These are phyloP conservation scores for Grammomys surdaster DNA, from an alignment of 2,113 vertebrate species.

Conservation along the genomic window DNA sequence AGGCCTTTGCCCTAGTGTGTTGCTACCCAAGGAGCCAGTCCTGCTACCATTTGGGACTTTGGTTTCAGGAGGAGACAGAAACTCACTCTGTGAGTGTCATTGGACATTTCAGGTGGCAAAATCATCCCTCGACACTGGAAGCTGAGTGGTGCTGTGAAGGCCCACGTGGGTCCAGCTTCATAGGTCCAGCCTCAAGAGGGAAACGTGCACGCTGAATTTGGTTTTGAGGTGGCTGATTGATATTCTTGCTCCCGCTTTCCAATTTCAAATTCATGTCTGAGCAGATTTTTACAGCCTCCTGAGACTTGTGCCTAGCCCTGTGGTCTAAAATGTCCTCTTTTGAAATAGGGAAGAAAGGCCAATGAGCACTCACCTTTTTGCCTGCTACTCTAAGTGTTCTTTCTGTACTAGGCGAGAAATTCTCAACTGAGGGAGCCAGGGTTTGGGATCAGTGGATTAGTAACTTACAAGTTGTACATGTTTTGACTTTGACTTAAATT, in stretches of 20 bases:
- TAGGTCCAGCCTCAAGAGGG: slow-evolving; percentile 53
- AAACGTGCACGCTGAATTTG: slow-evolving; percentile 55
- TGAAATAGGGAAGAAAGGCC: not conserved
- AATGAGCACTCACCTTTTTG: slow-evolving; percentile 61
- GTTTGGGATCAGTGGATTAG: slow-evolving; percentile 79
- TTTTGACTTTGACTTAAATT: slow-evolving; percentile 86
- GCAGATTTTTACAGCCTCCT: slow-evolving; percentile 25
- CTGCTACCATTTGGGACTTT: not conserved
- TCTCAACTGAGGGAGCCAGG: slow-evolving; percentile 64
- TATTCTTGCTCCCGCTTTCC: slow-evolving; percentile 57
- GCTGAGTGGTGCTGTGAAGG: not conserved
- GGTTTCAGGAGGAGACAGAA: not conserved
- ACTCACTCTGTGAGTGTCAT: not conserved
- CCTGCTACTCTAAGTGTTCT: slow-evolving; percentile 57
- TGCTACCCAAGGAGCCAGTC: not conserved
- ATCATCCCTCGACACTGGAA: not conserved
- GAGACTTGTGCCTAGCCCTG: not conserved
- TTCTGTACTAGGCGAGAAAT: slow-evolving; percentile 40
- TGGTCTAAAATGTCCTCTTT: slow-evolving; percentile 26
- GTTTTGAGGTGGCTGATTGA: slow-evolving; percentile 45
- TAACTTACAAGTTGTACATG: slow-evolving; percentile 71
- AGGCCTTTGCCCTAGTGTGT: not conserved
- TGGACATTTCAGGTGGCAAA: slow-evolving; percentile 24
- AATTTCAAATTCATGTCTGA: slow-evolving; percentile 48
- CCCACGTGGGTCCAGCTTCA: not conserved